Base-by-base conservation (phyloP, 1,140 invertebrate genomes). In the Rhyacophila brunnea region DNA sequence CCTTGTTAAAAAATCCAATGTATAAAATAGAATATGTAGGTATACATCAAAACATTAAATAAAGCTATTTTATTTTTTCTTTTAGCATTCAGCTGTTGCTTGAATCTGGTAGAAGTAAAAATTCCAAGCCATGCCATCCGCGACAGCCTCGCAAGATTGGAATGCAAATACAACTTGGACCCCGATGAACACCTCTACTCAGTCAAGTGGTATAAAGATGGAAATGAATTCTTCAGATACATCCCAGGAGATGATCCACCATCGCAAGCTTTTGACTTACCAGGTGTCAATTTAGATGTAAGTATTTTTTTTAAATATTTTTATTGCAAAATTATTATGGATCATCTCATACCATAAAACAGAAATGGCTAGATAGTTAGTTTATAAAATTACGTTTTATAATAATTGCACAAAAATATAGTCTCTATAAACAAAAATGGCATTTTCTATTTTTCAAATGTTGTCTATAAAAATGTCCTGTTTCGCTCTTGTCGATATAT, bases 151-250 rank as follows among this genome's bases (percentile, higher is more conserved):
- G 80, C 82, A 19, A 71, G 70, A 47, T 72, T 88, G 60, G 79
- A 83, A 69, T 87, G 86, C 70, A 74, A 80, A 60, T 88, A 84
- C 70, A 78, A 85, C 68, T 74, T 88, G 68, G 85, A 86, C 68
- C 74, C 73, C 15, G 80, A 75, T 1, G 86, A 87, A 58, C 71
- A 75, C 15, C 78, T 88, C 38, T 88, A 88, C 69, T 86, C 86
- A 20, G 83, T 88, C 66, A 88, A 88, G 75, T 88, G 86, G 86
- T 88, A 88, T 77, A 87, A 85, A 71, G 85, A 85, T 65, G 81
- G 83, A 57, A 79, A 84, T 67, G 87, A 88, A 70, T 88, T 89
- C 75, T 89, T 85, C 73, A 80, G 86, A 68, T 87, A 81, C 74
- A 81, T 87, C 51, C 86, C 87, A 9, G 78, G 80, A 52, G 85